A percentile compares a stretch with the other conserved stretches of the same genome.
phyloP scores from a whole-genome alignment of 2,888 invertebrate genomes.

The Chloroclysta siterata region DNA sequence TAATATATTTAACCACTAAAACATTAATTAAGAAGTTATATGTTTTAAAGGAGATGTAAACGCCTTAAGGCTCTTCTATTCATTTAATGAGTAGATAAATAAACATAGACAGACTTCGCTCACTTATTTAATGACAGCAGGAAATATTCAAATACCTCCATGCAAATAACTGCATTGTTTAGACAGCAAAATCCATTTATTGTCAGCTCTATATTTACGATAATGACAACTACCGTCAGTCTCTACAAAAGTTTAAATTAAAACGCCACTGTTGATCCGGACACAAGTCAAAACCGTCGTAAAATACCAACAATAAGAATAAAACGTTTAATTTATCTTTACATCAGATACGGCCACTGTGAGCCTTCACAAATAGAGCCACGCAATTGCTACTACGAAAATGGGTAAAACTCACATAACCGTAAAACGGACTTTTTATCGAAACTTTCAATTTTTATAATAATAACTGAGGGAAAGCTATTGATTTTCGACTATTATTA shows the following conservation, averaged over 20 bases:
- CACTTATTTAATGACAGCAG: conserved; percentile 4
- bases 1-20: not conserved
- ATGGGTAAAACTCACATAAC: conserved; percentile 46
- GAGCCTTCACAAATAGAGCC: conserved; percentile 31
- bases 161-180: conserved; percentile 31
- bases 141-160: conserved; percentile 14
- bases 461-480: conserved; percentile 30
- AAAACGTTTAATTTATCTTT: conserved; percentile 61
- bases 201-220: conserved; percentile 37
- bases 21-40: not conserved
- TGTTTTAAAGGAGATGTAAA: not conserved
- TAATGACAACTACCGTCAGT: conserved; percentile 34
- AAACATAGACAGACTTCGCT: not conserved
- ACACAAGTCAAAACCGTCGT: conserved; percentile 49
- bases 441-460: conserved; percentile 46
- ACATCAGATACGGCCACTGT: conserved; percentile 36
- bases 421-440: conserved; percentile 52
- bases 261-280: conserved; percentile 43
- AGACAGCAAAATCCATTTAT: conserved; percentile 31
- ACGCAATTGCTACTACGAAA: conserved; percentile 44
- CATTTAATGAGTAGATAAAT: not conserved
- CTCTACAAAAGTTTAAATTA: conserved; percentile 50
- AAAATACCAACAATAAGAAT: conserved; percentile 60
- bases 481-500: conserved; percentile 36
- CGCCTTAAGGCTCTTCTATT: not conserved